These are phyloP conservation scores for Arctia plantaginis DNA, from an alignment of 2,888 invertebrate genomes.

Conservation along the genomic window DNA sequence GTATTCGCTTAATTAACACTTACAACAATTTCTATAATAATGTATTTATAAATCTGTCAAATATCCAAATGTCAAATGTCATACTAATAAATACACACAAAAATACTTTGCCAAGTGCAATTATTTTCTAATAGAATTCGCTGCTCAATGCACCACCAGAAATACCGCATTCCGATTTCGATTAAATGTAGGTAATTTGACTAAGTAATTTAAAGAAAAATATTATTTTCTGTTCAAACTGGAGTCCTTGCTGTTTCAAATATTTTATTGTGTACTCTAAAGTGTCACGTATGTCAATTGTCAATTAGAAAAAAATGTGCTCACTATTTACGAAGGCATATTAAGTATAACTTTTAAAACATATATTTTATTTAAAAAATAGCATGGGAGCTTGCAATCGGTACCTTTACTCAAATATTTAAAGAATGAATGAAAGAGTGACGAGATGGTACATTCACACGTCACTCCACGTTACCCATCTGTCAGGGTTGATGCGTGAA, in stretches of 20 bases:
- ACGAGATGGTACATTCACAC: slow-evolving; percentile 44
- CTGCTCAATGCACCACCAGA: background rate
- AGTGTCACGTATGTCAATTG: background rate
- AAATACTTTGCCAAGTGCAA: background rate
- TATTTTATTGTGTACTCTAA: too few relatives aligned
- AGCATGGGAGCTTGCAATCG: slow-evolving; percentile 1
- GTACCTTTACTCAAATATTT: slow-evolving; percentile 16
- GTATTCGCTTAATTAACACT: too few relatives aligned
- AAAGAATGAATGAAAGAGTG: slow-evolving; percentile 44
- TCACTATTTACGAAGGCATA: background rate
- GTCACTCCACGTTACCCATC: slow-evolving; percentile 52
- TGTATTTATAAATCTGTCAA: too few relatives aligned
- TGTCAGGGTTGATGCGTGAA: slow-evolving; percentile 53
- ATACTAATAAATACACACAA: too few relatives aligned
- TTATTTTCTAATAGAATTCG: too few relatives aligned
- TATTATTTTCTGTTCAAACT: background rate
- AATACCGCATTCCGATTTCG: background rate
- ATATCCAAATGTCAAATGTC: too few relatives aligned
- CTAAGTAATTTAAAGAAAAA: background rate
- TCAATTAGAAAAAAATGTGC: background rate
- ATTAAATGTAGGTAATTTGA: background rate
- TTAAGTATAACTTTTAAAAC: background rate
- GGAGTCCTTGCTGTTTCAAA: background rate
- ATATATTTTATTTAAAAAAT: background rate
- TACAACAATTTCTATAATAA: too few relatives aligned